Conservation (phyloP, 2,888 invertebrate genomes). For the Cheilosia grossa region DNA sequence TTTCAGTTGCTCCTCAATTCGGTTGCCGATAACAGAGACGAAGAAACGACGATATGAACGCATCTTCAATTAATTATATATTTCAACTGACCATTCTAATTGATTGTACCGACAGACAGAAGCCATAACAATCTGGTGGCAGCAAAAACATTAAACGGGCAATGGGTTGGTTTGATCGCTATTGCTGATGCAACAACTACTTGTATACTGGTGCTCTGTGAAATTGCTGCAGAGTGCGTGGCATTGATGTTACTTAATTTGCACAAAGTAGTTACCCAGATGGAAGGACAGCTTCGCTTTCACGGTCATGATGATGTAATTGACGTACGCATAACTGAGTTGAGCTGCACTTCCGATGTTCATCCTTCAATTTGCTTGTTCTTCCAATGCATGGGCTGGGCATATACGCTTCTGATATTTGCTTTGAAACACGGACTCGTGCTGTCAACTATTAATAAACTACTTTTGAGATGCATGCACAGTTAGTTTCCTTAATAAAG, state of each 20-base stretch:
- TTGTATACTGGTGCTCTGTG: background rate
- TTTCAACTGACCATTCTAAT: slow-evolving; percentile 40
- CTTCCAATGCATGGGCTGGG: background rate
- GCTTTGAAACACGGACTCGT: too few species aligned
- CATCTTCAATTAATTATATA: slow-evolving; percentile 43
- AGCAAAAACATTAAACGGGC: background rate
- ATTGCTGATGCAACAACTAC: background rate
- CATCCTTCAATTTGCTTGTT: background rate
- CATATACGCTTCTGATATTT: too few species aligned
- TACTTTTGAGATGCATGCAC: too few species aligned
- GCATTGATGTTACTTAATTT: background rate
- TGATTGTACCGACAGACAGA: slow-evolving; percentile 35
- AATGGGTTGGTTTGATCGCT: background rate
- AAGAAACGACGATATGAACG: slow-evolving; percentile 11
- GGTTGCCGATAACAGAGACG: slow-evolving; percentile 16
- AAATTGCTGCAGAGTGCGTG: slow-evolving; percentile 5
- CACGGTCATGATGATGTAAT: background rate
- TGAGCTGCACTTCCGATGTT: background rate
- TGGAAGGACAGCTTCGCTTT: background rate
- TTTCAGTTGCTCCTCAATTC: slow-evolving; percentile 8
- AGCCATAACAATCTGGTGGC: slow-evolving; percentile 16
- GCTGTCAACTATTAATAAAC: too few species aligned
- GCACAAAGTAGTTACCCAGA: background rate
- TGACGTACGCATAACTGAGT: background rate
- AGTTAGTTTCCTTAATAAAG: too few species aligned